A percentile compares a stretch with the other conserved stretches of the same genome.
phyloP scores from a whole-genome alignment of 2,797 vertebrate genomes.

The Huso huso region DNA sequence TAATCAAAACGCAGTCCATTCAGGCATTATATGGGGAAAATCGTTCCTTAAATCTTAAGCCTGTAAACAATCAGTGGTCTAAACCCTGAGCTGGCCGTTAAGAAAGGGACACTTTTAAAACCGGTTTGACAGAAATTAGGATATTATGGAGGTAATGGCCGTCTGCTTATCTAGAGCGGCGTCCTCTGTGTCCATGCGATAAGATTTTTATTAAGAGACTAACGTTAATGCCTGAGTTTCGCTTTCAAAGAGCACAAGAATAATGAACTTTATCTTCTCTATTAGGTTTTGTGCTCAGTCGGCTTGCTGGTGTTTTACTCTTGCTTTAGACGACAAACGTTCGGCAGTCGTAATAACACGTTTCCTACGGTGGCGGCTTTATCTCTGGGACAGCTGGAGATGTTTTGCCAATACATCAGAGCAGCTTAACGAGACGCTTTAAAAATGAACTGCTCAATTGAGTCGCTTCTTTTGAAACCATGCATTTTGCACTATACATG shows the following conservation, averaged over 20 bases:
- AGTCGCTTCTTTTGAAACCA: background rate
- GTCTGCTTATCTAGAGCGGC: constrained; percentile 62
- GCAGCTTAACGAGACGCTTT: constrained; percentile 11
- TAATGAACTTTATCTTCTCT: constrained; percentile 61
- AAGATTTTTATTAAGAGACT: constrained; percentile 70
- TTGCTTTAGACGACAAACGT: constrained; percentile 42
- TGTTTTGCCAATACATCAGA: constrained; percentile 28
- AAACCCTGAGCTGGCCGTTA: constrained; percentile 21
- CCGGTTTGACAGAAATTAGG: constrained; percentile 48
- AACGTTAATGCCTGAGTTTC: constrained; percentile 51
- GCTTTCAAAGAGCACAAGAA: constrained; percentile 55
- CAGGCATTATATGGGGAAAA: constrained; percentile 10
- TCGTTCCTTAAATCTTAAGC: constrained; percentile 16
- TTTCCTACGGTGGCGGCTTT: constrained; percentile 18
- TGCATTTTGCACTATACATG: background rate
- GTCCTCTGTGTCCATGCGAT: constrained; percentile 60
- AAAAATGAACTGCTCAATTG: constrained; percentile 2
- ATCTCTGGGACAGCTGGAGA: constrained; percentile 33
- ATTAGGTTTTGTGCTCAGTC: constrained; percentile 49
- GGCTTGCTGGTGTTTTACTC: constrained; percentile 51
- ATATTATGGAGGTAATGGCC: constrained; percentile 56
- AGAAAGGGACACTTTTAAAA: constrained; percentile 40
- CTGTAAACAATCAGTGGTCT: constrained; percentile 31
- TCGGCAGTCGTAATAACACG: constrained; percentile 36
- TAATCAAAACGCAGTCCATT: constrained; percentile 9